Conservation (phyloP, 2,113 vertebrate genomes). For the Poeciliopsis occidentalis region DNA sequence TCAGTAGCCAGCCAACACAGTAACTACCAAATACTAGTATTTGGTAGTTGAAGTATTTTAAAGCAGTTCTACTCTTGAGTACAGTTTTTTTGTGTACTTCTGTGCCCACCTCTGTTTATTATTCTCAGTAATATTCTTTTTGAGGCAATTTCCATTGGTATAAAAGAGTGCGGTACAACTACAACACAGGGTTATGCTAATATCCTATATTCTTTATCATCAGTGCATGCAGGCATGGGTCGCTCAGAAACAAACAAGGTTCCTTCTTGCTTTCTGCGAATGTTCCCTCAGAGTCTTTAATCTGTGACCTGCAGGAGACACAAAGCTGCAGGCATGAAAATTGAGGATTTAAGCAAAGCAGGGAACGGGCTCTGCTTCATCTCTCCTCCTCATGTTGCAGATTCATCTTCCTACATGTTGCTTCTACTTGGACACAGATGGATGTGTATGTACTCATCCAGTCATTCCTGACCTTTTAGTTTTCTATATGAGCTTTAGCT, state of each 20-base stretch:
- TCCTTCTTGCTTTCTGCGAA: background rate
- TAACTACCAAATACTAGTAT: too few species aligned
- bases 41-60: too few species aligned
- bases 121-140: background rate
- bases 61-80: too few species aligned
- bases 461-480: background rate
- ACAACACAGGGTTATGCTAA: background rate
- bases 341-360: constrained; percentile 40
- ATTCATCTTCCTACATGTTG: constrained; percentile 34
- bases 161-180: constrained; percentile 1
- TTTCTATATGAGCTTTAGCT: constrained; percentile 17
- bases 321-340: constrained; percentile 31
- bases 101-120: too few species aligned
- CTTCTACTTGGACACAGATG: constrained; percentile 34
- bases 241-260: constrained; percentile 7
- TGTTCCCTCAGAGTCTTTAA: background rate
- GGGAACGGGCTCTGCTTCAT: constrained; percentile 19
- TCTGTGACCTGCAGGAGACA: constrained; percentile 20
- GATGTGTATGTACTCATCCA: constrained; percentile 20
- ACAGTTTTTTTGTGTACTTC: too few species aligned
- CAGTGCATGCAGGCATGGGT: constrained; percentile 1
- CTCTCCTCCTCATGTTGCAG: constrained; percentile 44
- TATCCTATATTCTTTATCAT: constrained; percentile 8
- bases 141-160: background rate
- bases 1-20: too few species aligned